phyloP scores from a whole-genome alignment of 1,140 invertebrate species.

The Neodiprion pinetum region DNA sequence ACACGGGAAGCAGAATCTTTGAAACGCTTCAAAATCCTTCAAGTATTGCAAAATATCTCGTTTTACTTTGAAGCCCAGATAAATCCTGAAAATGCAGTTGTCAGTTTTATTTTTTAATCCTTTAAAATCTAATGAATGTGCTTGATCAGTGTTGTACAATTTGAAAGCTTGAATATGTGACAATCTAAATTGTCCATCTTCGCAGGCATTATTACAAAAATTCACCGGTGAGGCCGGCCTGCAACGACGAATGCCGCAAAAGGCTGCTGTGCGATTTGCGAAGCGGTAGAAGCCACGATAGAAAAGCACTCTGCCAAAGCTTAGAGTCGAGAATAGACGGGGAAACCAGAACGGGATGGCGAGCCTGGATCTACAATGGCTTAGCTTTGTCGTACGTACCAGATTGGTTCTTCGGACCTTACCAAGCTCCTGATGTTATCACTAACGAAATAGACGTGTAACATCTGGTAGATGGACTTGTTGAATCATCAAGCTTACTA shows the following conservation, averaged over 20 bases:
- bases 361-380: constrained; percentile 85
- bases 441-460: constrained; percentile 31
- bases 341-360: constrained; percentile 76
- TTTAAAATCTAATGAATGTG: constrained; percentile 5
- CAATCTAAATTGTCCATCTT: constrained; percentile 14
- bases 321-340: constrained; percentile 81
- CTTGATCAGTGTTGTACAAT: too few relatives aligned
- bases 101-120: not conserved
- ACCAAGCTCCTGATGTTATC: constrained; percentile 33
- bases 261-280: constrained; percentile 84
- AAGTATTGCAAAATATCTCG: too few relatives aligned
- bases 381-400: constrained; percentile 83
- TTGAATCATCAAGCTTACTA: constrained; percentile 54
- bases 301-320: constrained; percentile 80
- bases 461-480: constrained; percentile 34
- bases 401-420: constrained; percentile 42
- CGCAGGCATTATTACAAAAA: constrained; percentile 87
- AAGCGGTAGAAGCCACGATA: constrained; percentile 85
- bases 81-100: too few relatives aligned
- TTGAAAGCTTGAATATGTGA: too few relatives aligned
- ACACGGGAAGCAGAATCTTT: too few relatives aligned
- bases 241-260: constrained; percentile 85
- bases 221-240: constrained; percentile 78
- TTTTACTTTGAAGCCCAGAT: too few relatives aligned
- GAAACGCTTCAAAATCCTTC: too few relatives aligned